A percentile compares a stretch with the other conserved stretches of the same genome.
Conservation (phyloP, 2,888 invertebrate genomes). For the Ichneumon xanthorius region DNA sequence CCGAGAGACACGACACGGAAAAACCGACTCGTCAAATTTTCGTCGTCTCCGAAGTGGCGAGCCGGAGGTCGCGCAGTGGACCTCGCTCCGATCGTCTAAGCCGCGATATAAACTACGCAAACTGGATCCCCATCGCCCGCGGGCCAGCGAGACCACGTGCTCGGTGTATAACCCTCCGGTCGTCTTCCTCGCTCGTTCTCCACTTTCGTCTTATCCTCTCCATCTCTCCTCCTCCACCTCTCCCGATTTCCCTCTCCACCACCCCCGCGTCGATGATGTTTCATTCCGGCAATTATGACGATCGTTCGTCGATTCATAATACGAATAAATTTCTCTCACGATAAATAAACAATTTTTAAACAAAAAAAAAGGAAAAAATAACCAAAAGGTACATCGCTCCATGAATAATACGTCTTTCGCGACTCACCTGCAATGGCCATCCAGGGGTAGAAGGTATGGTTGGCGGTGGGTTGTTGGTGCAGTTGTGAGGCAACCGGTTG, state of each 20-base stretch:
- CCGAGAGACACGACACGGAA: background rate
- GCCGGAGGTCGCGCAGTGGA: constrained; percentile 9
- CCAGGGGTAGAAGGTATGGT: constrained; percentile 98
- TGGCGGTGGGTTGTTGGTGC: constrained; percentile 94
- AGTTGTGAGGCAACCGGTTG: constrained; percentile 92
- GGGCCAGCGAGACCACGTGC: constrained; percentile 65
- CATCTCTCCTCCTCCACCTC: constrained; percentile 48
- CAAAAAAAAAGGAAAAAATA: background rate
- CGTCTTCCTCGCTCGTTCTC: constrained; percentile 70
- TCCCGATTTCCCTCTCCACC: constrained; percentile 36
- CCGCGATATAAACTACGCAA: constrained; percentile 56
- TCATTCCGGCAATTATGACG: constrained; percentile 81
- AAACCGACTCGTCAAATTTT: constrained; percentile 50
- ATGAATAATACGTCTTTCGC: background rate
- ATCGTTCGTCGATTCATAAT: constrained; percentile 71
- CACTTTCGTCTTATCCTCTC: constrained; percentile 61
- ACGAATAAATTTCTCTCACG: constrained; percentile 32
- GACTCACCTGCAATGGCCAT: constrained; percentile 99
- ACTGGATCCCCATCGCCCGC: constrained; percentile 64
- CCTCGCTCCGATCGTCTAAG: constrained; percentile 45
- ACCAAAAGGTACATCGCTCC: background rate
- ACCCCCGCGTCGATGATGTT: constrained; percentile 76
- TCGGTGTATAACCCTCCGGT: constrained; percentile 61
- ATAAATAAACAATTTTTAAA: background rate
- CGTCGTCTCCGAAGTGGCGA: constrained; percentile 49